Base-by-base conservation (phyloP, 2,113 vertebrate genomes). In the Campylorhamphus procurvoides region DNA sequence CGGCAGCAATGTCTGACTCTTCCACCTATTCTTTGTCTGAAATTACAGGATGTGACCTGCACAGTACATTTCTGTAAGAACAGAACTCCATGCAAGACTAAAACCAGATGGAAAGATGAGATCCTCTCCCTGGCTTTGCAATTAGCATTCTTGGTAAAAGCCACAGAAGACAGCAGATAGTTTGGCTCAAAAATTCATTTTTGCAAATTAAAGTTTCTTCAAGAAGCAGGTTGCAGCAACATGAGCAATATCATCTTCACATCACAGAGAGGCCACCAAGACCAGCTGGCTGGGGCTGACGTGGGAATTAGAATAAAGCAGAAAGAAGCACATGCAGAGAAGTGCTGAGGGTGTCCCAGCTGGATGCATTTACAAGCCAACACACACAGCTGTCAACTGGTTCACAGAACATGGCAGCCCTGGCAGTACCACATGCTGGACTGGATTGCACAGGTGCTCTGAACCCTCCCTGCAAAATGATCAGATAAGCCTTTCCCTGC, bases 191-290 rank as follows among this genome's bases (percentile, higher is more conserved):
- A 73, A 50, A 75, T 33, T 62, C 39, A 22, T 85, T 53, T 64
- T 69, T 18, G 27, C 20, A 69, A 50, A 29, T 47, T 8, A 64
- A 62, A 12, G 12, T 50, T 85, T 73, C 66, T 12, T 60, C 35
- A 59, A 42, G 42, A 66, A 81, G 23, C 14, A 12, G 17, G 16
- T 10, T n/a, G 28, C 69, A 74, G 64, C 33, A n/a, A 28, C 20
- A 14, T 0, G 1, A 77, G 24, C 64, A 73, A 25, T 14, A 68
- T 1, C 0, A 67, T 69, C 68, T 47, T 46, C 53, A 52, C 1
- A 7, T 62, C 55, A 68, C 19, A 56, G 25, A 71, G 35, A 8
- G 31, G 53, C 19, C 64, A 68, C 35, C 22, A 25, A 39, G 47
- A 29, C 23, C 9, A 18, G 40, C 33, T 59, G 62, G 33, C 4